phyloP scores from a whole-genome alignment of 2,797 vertebrate species.

The Luscinia megarhynchos region DNA sequence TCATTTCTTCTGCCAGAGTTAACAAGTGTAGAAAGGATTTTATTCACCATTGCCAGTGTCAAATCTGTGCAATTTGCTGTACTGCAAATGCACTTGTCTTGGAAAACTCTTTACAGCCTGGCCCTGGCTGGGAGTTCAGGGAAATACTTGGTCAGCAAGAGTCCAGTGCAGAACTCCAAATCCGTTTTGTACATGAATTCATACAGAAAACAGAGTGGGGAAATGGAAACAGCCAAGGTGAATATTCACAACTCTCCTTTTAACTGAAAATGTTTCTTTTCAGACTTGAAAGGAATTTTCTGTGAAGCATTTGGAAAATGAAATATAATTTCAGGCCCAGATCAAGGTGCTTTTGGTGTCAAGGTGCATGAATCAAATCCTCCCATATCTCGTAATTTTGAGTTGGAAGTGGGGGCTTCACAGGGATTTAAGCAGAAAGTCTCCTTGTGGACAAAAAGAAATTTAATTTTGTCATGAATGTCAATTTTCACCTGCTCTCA shows the following conservation, averaged over 20 bases:
- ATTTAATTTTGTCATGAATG: background rate
- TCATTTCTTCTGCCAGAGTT: constrained; percentile 20
- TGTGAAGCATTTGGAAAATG: background rate
- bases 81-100: background rate
- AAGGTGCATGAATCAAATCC: background rate
- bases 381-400: background rate
- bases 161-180: background rate
- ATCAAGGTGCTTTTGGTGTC: background rate
- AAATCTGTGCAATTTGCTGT: background rate
- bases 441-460: background rate
- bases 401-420: background rate
- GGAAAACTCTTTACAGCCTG: background rate
- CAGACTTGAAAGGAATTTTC: background rate
- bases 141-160: background rate
- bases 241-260: background rate
- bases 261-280: background rate
- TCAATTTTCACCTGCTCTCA: background rate
- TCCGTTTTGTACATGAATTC: background rate
- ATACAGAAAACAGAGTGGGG: background rate
- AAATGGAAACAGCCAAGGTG: background rate
- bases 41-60: background rate
- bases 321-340: background rate
- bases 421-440: background rate
- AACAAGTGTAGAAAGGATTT: constrained; percentile 45
- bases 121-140: background rate